A percentile compares a stretch with the other conserved stretches of the same genome.
Conservation (phyloP, 2,797 vertebrate species). For the Clamator glandarius region DNA sequence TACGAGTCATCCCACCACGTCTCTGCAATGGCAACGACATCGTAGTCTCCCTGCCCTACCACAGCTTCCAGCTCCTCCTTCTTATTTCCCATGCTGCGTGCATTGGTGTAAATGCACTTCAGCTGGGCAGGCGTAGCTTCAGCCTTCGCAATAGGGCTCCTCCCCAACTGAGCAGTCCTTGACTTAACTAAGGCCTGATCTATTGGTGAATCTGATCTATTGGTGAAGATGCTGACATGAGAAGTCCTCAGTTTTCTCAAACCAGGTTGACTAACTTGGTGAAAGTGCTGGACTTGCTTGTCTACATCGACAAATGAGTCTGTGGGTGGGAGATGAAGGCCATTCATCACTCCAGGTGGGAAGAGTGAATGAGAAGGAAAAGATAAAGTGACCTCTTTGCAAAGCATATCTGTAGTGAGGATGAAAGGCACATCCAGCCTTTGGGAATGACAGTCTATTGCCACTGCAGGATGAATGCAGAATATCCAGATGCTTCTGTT, state of each 20-base stretch:
- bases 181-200: no score
- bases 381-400: neutral
- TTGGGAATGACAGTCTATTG: neutral
- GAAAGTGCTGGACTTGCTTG: neutral
- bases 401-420: neutral
- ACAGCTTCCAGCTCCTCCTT: no score
- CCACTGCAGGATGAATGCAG: neutral
- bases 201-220: no score
- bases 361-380: neutral
- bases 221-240: neutral
- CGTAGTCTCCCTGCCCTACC: no score
- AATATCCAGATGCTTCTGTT: neutral
- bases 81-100: no score
- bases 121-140: no score
- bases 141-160: no score
- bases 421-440: neutral
- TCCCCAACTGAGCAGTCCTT: no score
- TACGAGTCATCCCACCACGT: no score
- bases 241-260: neutral
- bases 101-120: no score
- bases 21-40: no score
- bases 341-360: accelerated
- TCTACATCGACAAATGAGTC: neutral
- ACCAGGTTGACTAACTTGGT: neutral
- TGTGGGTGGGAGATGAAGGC: neutral